Evolutionary conservation across 2,888 invertebrate species (phyloP), one percentile per base, ranked within the genome.

Genomic region (Nomada ferruginata): DNA sequence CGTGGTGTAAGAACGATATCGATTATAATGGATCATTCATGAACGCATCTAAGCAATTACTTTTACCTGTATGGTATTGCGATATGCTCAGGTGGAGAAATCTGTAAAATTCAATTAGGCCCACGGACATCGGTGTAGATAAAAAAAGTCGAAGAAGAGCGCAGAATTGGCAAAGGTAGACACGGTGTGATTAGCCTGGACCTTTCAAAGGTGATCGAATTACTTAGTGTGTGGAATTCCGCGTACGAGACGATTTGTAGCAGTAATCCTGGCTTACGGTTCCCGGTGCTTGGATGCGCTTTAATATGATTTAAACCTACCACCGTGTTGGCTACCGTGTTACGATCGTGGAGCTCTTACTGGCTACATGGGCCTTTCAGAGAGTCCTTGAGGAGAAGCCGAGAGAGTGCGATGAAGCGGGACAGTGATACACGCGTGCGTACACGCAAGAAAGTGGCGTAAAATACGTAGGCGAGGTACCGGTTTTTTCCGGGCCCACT

Each of bases 251-350:
- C 61, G 77, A 74, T 72, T 74, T 69, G 78, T 75, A 75, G 79
- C 82, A 75, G 72, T 89, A 88, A 89, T 89, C 88, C 87, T 71
- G 78, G 84, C 84, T 88, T 88, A 88, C 75, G 69, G 75, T 79
- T 79, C 83, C 82, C 73, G 81, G 78, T 79, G 73, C 82, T 84
- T 87, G 85, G 87, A 87, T 85, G 85, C 85, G 89, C 86, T 90
- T 91, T 91, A 91, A 90, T 90, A 84, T 90, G 90, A 91, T 90
- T 91, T 91, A 91, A 91, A 88, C 88, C 87, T 86, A 89, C 86
- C 88, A 86, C 82, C 85, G 83, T 89, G 85, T 86, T 81, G 83
- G 89, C 90, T 90, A 90, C 90, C 88, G 91, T 91, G 84, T 91
- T 91, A 91, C 91, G 88, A 86, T 76, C 88, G 69, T 65, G 66